A percentile compares a stretch with the other conserved stretches of the same genome.
Evolutionary conservation across 2,113 vertebrate species (phyloP).

Genomic region (Anseranas semipalmata): DNA sequence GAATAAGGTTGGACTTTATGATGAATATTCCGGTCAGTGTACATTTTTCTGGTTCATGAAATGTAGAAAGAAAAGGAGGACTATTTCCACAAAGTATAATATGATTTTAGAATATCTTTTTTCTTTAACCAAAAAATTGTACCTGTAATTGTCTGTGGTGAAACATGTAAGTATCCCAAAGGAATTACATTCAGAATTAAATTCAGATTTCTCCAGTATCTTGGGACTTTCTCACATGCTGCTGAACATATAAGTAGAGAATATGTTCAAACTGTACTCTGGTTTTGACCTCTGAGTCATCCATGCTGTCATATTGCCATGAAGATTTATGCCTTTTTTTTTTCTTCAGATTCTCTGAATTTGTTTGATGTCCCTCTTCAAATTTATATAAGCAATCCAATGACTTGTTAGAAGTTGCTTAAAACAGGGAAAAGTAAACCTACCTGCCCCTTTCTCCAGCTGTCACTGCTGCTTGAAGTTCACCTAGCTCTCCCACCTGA

Average conservation of each 20-base stretch:
- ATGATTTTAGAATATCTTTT: background rate
- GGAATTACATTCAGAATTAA: background rate
- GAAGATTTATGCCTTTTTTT: background rate
- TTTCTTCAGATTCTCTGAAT: background rate
- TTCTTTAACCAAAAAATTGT: background rate
- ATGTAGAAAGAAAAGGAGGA: background rate
- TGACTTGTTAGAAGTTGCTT: background rate
- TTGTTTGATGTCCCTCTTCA: background rate
- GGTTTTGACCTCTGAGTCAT: background rate
- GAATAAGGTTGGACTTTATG: background rate
- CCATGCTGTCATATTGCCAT: background rate
- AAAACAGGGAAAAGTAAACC: too few relatives aligned
- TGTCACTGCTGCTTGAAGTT: background rate
- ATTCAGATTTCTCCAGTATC: background rate
- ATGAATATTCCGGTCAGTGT: background rate
- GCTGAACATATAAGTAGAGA: background rate
- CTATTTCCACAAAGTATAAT: background rate
- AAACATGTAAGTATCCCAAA: background rate
- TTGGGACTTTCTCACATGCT: background rate
- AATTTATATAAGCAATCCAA: background rate
- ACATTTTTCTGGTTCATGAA: background rate
- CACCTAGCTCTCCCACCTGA: background rate
- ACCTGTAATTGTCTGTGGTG: background rate
- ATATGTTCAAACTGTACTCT: background rate
- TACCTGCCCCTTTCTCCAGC: too few relatives aligned